Evolutionary conservation across 1,140 invertebrate species (phyloP), one percentile per base, ranked within the genome.

Genomic region (Colletes gigas): DNA sequence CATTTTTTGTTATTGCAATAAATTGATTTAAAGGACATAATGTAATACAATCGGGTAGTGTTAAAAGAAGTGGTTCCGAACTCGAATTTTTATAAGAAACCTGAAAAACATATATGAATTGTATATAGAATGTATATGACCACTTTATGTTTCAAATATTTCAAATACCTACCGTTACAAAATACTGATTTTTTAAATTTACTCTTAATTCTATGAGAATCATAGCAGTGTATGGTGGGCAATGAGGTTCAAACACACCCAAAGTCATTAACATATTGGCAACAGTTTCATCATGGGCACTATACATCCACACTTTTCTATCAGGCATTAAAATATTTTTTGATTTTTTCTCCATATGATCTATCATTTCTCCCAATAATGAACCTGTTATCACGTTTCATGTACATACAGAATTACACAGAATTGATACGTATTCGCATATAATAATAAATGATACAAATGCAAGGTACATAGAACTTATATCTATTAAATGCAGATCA

Each of bases 281-380:
- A 10, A 98, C 90, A 0, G 97, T 98, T 5, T 96, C 95, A 91
- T 98, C 98, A 91, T 98, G 98, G 44, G 94, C 96, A 88, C 96
- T 97, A 87, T 97, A 97, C 39, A 97, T 94, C 88, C 95, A 95
- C 65, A 97, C 81, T 84, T 96, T 97, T 52, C 95, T 93, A 82
- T 95, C 88, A 7, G 94, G 94, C 1, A 86, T 83, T 41, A 95
- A 81, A 73, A 70, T 74, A 21, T 88, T 88, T 82, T 89, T 86
- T 0, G 92, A 90, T 83, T 95, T 94, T 2, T 91, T 83, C 0
- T 92, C 83, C 91, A 96, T 95, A 59, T 96, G 94, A 1, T 94
- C 77, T 8, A 96, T 90, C 50, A 97, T 95, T 84, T 95, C 94
- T 87, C 95, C 95, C 6, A 97, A 88, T 17, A 97, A 86, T 0